phyloP scores from a whole-genome alignment of 1,140 invertebrate species.

The Conopomorpha cramerella region DNA sequence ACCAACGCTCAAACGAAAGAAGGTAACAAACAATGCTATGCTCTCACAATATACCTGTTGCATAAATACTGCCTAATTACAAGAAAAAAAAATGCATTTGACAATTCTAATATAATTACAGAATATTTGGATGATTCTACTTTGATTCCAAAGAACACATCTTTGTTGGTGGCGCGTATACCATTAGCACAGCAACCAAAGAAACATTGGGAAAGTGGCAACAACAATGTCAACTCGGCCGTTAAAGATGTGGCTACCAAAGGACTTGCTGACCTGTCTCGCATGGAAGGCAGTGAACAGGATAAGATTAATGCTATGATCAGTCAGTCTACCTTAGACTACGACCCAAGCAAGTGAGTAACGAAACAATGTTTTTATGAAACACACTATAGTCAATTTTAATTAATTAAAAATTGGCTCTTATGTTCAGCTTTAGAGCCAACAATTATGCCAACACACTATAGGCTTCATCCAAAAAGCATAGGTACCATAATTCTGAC shows the following conservation, averaged over 20 bases:
- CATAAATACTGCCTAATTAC: neutral
- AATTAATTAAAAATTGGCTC: no score
- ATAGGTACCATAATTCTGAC: no score
- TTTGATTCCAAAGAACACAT: constrained; percentile 96
- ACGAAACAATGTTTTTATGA: no score
- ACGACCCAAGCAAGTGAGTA: constrained; percentile 93
- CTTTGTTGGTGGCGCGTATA: constrained; percentile 91
- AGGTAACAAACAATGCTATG: constrained; percentile 65
- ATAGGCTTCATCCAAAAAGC: no score
- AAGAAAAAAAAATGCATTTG: neutral
- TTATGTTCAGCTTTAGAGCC: no score
- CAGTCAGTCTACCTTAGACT: constrained; percentile 93
- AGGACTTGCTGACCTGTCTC: constrained; percentile 78
- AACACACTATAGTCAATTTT: no score
- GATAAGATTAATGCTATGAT: constrained; percentile 98
- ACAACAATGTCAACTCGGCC: constrained; percentile 27
- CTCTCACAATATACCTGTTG: constrained; percentile 3
- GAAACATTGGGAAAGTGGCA: constrained; percentile 71
- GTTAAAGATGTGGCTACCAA: constrained; percentile 59
- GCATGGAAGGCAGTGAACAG: constrained; percentile 91
- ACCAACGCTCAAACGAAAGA: constrained; percentile 98
- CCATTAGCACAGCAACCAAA: constrained; percentile 78
- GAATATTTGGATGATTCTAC: constrained; percentile 89
- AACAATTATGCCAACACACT: no score
- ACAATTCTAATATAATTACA: constrained; percentile 65